Base-by-base conservation (phyloP, 2,888 invertebrate species). In the Brachyopa scutellaris region DNA sequence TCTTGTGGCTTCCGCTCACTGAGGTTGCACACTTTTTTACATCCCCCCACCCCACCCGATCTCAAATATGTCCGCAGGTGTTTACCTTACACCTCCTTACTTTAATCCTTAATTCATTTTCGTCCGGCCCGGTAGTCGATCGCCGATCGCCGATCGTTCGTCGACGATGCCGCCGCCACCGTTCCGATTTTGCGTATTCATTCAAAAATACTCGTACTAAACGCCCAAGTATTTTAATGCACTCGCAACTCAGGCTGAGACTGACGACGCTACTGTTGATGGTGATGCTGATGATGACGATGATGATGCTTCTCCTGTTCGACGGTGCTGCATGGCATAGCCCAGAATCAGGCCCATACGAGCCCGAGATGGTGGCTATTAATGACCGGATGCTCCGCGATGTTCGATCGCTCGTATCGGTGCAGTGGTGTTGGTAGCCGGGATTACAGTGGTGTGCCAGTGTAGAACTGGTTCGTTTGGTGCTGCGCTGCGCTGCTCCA, bases 321-420 rank as follows among this genome's bases (percentile, higher is more conserved):
- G 53, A 23, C 47, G 53, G 40, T 53, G 38, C 40, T 53, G 61
- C 40, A 42, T 23, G 17, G 53, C 23, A 45, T 40, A 42, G 49
- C 33, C 59, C 26, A 40, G 55, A 77, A 62, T 57, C 38, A 53
- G 74, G 33, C 53, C 26, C 53, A 59, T 33, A 19, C 9, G 23
- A 45, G 47, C n/a, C n/a, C 23, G 45, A 53, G 42, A 67, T 69
- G 79, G 33, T 53, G 51, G 83, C 83, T 78, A 73, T 83, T 83
- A 78, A 83, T 78, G 83, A 83, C 83, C 83, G 83, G 83, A 83
- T 83, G 83, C 78, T 66, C 45, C 38, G 42, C 66, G 67, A 78
- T 83, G 83, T 83, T 83, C 83, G 78, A 83, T 83, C 78, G 33
- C 15, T 64, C 57, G 49, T 38, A 7, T 13, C 15, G n/a, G 13